phyloP scores from a whole-genome alignment of 2,888 invertebrate species.

The Hymenopus coronatus region DNA sequence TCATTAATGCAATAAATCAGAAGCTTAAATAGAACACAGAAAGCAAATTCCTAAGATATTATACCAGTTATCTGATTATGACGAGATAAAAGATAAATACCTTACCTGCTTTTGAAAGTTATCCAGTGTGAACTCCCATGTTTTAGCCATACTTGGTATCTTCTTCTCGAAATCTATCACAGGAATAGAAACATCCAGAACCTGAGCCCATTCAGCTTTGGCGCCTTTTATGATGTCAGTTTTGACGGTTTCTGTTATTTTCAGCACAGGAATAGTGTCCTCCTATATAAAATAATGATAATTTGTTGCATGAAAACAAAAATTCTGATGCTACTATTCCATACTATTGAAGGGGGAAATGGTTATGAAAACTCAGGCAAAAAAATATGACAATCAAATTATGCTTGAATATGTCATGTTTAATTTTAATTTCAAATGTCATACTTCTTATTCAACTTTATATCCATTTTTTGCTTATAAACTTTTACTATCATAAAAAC shows the following conservation, averaged over 20 bases:
- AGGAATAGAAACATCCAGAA: slow-evolving; percentile 77
- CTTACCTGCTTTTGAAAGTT: slow-evolving; percentile 88
- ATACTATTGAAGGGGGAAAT: too few relatives aligned
- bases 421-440: too few relatives aligned
- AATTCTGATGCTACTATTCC: too few relatives aligned
- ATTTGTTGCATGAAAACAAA: too few relatives aligned
- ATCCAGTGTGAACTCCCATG: slow-evolving; percentile 89
- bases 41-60: neutral
- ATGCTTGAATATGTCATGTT: too few relatives aligned
- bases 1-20: too few relatives aligned
- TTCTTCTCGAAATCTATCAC: slow-evolving; percentile 76
- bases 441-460: too few relatives aligned
- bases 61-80: slow-evolving; percentile 8
- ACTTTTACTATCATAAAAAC: too few relatives aligned
- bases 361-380: too few relatives aligned
- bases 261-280: slow-evolving; percentile 59
- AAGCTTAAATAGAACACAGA: neutral
- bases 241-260: slow-evolving; percentile 60
- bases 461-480: too few relatives aligned
- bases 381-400: too few relatives aligned
- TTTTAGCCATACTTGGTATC: slow-evolving; percentile 80
- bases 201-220: slow-evolving; percentile 82
- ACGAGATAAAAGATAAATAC: neutral
- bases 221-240: slow-evolving; percentile 46
- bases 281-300: slow-evolving; percentile 29